Base-by-base conservation (phyloP, 2,888 invertebrate species). In the Phoenoteleia sp. region DNA sequence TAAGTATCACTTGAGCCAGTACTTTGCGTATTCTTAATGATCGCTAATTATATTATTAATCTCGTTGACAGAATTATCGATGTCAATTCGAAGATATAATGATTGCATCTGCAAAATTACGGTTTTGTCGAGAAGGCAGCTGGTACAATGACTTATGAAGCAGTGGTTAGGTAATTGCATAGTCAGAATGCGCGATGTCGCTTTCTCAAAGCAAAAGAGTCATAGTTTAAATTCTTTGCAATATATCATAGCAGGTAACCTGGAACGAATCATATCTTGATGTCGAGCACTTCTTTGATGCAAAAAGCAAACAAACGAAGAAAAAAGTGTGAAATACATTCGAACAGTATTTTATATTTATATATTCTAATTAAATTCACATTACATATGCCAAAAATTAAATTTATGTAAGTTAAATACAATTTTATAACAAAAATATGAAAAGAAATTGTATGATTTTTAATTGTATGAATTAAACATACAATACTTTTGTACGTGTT, bases 31-130 rank as follows among this genome's bases (percentile, higher is more conserved):
- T 58, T 62, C 23, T 66, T 72, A 81, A 81, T 81, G 67, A 33
- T 58, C 52, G 17, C 62, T 81, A 81, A 81, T 81, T 69, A 81
- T 74, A 67, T 81, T 72, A 67, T 75, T 75, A 81, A 81, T 81
- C 67, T 74, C 54, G 42, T 54, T 81, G 69, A 69, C 58, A 81
- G 45, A 69, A 39, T 75, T 69, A 66, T 67, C 39, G 75, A 75
- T 75, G 81, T 69, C 81, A 67, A 60, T 29, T 45, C 25, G 52
- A 25, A 60, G 74, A 74, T 81, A 33, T 67, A 74, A 45, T 36
- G 66, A 29, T 66, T 49, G 33, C 69, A 75, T 75, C 74, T 58
- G 66, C 67, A 19, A 72, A 81, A 75, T 81, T 75, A 36, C 62
- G 69, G 75, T 42, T 60, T 66, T 15, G 47, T 58, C 27, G 45